Evolutionary conservation across 2,888 invertebrate species (phyloP), one percentile per base, ranked within the genome.

Genomic region (Saturnia pavonia): DNA sequence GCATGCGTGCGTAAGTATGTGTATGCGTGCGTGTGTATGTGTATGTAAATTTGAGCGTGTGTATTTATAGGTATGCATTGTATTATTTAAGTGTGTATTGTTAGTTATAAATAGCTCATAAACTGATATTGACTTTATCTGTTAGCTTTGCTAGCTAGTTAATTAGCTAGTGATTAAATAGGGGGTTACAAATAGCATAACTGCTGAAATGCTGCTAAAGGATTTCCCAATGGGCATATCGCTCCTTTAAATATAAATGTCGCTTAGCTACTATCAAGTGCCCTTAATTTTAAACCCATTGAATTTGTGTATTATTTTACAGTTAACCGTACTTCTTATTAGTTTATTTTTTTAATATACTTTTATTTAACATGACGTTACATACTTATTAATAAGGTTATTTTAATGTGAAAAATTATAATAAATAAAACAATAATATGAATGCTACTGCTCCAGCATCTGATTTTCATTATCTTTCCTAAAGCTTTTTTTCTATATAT

Each of bases 101-200:
- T 48, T 16, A 48, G 16, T 12, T 45, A 8, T 4, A 19, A 48
- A 48, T 19, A 19, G 19, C 16, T 48, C 4, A 45, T 45, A 45
- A 12, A 45, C 12, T 9, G 6, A 7, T 45, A 16, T 45, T 45
- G 1, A 16, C 45, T 45, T 45, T 45, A 3, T 16, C 45, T 16
- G 2, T 45, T n/a, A n/a, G 27, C 19, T 75, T 82, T 45, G 45
- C 16, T 16, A 16, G 16, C 45, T 45, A 16, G 4, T 16, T 45
- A 16, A 85, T 87, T 81, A 82, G 76, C 68, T 72, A 73, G 79
- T 84, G n/a, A n/a, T n/a, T n/a, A n/a, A n/a, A n/a, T n/a, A n/a
- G n/a, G n/a, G n/a, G n/a, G n/a, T n/a, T n/a, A n/a, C n/a, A n/a
- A n/a, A n/a, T n/a, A n/a, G n/a, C n/a, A n/a, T n/a, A n/a, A n/a